Percentiles rank a stretch among this genome's conserved stretches.
Evolutionary conservation across 2,888 invertebrate species (phyloP).

Genomic region (Gymnoscelis rufifasciata): DNA sequence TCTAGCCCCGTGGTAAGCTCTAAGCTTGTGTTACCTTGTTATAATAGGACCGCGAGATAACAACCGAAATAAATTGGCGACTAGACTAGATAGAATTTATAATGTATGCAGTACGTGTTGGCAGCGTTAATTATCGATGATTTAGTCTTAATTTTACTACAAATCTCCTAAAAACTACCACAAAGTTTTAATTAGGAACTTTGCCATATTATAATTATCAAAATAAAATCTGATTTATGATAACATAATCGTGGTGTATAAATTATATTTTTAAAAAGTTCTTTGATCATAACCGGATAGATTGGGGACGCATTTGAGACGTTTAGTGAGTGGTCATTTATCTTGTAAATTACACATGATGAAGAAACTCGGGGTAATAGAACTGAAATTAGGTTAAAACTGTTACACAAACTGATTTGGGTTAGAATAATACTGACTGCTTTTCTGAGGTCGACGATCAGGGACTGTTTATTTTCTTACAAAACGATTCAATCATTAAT

Average conservation of each 20-base stretch:
- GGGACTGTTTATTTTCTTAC: not conserved
- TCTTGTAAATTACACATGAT: conserved; percentile 5
- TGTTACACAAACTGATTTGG: not conserved
- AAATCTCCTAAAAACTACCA: too few relatives aligned
- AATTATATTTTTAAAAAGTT: conserved; percentile 1
- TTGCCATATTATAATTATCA: too few relatives aligned
- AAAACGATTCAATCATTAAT: not conserved
- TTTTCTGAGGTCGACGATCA: not conserved
- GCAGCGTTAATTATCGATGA: too few relatives aligned
- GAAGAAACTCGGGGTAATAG: conserved; percentile 1
- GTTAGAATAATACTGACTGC: not conserved
- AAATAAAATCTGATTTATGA: conserved; percentile 2
- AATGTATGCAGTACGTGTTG: too few relatives aligned
- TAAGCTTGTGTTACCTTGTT: too few relatives aligned
- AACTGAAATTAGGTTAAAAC: conserved; percentile 4
- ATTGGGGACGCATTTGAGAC: conserved; percentile 7
- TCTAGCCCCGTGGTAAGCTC: too few relatives aligned
- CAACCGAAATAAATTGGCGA: too few relatives aligned
- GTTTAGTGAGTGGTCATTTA: not conserved
- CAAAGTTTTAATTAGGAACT: too few relatives aligned
- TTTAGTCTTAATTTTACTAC: too few relatives aligned
- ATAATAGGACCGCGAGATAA: too few relatives aligned
- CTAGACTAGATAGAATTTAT: too few relatives aligned
- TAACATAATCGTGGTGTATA: not conserved
- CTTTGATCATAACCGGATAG: conserved; percentile 6